These are phyloP conservation scores for Zaprionus taronus DNA, from an alignment of 1,140 invertebrate genomes.

Conservation along the genomic window DNA sequence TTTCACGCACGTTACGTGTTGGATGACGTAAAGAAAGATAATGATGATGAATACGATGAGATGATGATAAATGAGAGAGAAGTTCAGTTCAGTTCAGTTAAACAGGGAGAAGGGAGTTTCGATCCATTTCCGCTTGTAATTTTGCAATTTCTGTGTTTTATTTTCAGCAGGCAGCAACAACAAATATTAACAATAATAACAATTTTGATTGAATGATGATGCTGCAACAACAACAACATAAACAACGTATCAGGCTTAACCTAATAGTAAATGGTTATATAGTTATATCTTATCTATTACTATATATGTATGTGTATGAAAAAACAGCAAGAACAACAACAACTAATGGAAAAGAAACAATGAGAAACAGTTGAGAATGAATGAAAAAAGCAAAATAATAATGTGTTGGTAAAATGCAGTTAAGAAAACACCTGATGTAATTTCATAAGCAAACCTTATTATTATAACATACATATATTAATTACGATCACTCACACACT, in stretches of 20 bases:
- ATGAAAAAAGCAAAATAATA: slow-evolving; percentile 20
- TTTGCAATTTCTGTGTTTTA: slow-evolving; percentile 41
- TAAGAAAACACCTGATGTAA: slow-evolving; percentile 74
- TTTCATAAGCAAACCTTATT: slow-evolving; percentile 66
- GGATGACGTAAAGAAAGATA: slow-evolving; percentile 7
- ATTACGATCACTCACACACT: slow-evolving; percentile 52
- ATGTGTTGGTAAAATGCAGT: slow-evolving; percentile 46
- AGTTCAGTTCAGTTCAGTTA: slow-evolving; percentile 11
- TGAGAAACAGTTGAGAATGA: slow-evolving; percentile 12
- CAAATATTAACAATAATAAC: slow-evolving; percentile 17
- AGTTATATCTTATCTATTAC: slow-evolving; percentile 7
- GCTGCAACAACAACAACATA: slow-evolving; percentile 28
- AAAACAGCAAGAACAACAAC: slow-evolving; percentile 6
- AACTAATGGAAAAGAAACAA: slow-evolving; percentile 1
- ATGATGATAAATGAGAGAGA: not conserved
- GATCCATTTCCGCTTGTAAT: slow-evolving; percentile 48
- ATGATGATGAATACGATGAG: not conserved
- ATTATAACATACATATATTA: slow-evolving; percentile 53
- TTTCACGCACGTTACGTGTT: slow-evolving; percentile 15
- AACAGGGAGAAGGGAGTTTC: slow-evolving; percentile 25
- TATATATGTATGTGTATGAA: slow-evolving; percentile 26
- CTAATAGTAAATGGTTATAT: slow-evolving; percentile 20
- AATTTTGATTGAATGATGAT: slow-evolving; percentile 1
- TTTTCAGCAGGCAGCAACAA: slow-evolving; percentile 39
- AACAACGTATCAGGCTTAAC: slow-evolving; percentile 45